Evolutionary conservation across 2,113 vertebrate species (phyloP), one percentile per base, ranked within the genome.

Genomic region (Nansenia antarctica): DNA sequence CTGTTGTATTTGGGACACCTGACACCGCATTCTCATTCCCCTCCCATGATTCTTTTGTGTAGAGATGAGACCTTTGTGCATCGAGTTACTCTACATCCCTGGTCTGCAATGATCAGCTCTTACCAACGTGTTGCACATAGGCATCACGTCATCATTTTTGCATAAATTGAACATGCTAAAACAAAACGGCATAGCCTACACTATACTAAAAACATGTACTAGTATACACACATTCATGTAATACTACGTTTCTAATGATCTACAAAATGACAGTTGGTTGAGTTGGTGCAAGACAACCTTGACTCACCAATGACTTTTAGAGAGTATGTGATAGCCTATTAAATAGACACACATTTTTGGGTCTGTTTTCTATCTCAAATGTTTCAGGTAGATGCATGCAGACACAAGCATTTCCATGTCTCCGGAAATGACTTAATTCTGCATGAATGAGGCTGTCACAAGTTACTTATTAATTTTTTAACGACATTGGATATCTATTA

Each of bases 381-480:
- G 11, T 42, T 9, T 42, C 37, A 42, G 18, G 39, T 42, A 42
- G 18, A 42, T 5, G 39, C 12, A 18, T 42, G 39, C 39, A 42
- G 39, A 11, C 39, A 42, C 39, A 14, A 15, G 39, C 55, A 15
- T 58, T 58, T 58, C 15, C 29, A 31, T 35, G 20, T 34, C 3
- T 35, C 31, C 58, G 58, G 58, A 60, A 60, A 31, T 60, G 11
- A 34, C 15, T 22, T 34, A 9, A 2, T n/a, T n/a, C 32, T 3
- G 8, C 15, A 22, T 60, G 31, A 60, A 60, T 60, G 58, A 3
- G 24, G 15, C 9, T 12, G 6, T 60, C 31, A 35, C 30, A 24
- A 1, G 5, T 12, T 18, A 60, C 57, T 59, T 1, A 80, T 87
- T 72, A 81, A 80, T 80, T 42, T 3, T 76, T 86, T 88, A 88